These are phyloP conservation scores for Chloroclystis v-ata DNA, from an alignment of 2,888 invertebrate genomes.

Conservation along the genomic window DNA sequence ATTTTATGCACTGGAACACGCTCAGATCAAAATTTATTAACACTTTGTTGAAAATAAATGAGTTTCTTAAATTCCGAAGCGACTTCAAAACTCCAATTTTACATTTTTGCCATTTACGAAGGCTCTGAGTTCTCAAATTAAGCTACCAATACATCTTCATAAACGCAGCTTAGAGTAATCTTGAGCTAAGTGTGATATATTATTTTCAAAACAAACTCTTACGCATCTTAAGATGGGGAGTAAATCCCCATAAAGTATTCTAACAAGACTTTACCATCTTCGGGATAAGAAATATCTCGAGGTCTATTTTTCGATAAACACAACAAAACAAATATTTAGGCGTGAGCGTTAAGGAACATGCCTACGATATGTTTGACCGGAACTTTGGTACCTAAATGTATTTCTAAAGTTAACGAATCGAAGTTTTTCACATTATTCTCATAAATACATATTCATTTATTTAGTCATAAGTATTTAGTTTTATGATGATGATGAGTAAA, in stretches of 20 bases:
- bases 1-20: no score
- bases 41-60: no score
- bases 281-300: slow-evolving; percentile 21
- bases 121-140: slow-evolving; percentile 44
- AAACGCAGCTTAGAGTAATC: slow-evolving; percentile 60
- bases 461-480: no score
- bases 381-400: no score
- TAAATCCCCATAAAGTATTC: slow-evolving; percentile 46
- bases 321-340: background rate
- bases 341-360: no score
- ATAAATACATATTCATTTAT: no score
- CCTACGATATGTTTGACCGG: no score
- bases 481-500: no score
- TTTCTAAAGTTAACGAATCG: no score
- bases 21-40: background rate
- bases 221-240: slow-evolving; percentile 38
- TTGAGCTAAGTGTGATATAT: slow-evolving; percentile 65
- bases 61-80: no score
- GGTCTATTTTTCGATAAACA: slow-evolving; percentile 10
- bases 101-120: slow-evolving; percentile 37
- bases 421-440: no score
- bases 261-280: slow-evolving; percentile 45
- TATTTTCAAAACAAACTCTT: slow-evolving; percentile 58
- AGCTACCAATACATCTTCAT: slow-evolving; percentile 60
- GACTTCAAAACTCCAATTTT: slow-evolving; percentile 2